A percentile compares a stretch with the other conserved stretches of the same genome.
phyloP scores from a whole-genome alignment of 2,888 invertebrate species.

The Oxyteleia sp. region DNA sequence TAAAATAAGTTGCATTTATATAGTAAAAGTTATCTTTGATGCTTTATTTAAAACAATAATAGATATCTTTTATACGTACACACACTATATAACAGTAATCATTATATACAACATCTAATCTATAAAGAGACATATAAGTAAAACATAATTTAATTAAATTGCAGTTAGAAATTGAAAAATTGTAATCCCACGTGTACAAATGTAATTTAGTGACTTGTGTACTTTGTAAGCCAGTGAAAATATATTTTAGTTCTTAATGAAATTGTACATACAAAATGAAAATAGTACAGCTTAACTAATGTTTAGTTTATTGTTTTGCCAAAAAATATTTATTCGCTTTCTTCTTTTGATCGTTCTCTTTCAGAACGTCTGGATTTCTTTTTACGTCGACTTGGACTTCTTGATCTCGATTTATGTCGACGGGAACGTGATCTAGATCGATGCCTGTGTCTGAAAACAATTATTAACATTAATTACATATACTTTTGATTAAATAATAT shows the following conservation, averaged over 20 bases:
- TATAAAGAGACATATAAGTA: neutral
- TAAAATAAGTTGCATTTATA: neutral
- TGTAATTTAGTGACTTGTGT: neutral
- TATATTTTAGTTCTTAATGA: slow-evolving; percentile 7
- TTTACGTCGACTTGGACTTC: slow-evolving; percentile 91
- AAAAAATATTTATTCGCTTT: slow-evolving; percentile 90
- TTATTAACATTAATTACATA: neutral
- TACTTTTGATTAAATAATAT: neutral
- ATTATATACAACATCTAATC: slow-evolving; percentile 4
- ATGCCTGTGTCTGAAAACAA: slow-evolving; percentile 83
- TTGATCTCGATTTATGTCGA: slow-evolving; percentile 91
- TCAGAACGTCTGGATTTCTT: slow-evolving; percentile 92
- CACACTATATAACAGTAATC: slow-evolving; percentile 1
- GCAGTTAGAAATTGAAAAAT: neutral
- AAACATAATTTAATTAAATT: neutral
- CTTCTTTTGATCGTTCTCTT: slow-evolving; percentile 89
- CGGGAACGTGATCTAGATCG: slow-evolving; percentile 89
- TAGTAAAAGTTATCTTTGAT: neutral
- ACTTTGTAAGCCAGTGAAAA: slow-evolving; percentile 1
- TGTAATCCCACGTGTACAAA: neutral
- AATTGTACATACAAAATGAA: slow-evolving; percentile 24
- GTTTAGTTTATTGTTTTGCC: neutral
- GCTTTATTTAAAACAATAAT: neutral
- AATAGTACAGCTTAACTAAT: slow-evolving; percentile 17
- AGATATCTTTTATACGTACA: neutral